phyloP scores from a whole-genome alignment of 1,140 invertebrate species.

The Helicoverpa zea region DNA sequence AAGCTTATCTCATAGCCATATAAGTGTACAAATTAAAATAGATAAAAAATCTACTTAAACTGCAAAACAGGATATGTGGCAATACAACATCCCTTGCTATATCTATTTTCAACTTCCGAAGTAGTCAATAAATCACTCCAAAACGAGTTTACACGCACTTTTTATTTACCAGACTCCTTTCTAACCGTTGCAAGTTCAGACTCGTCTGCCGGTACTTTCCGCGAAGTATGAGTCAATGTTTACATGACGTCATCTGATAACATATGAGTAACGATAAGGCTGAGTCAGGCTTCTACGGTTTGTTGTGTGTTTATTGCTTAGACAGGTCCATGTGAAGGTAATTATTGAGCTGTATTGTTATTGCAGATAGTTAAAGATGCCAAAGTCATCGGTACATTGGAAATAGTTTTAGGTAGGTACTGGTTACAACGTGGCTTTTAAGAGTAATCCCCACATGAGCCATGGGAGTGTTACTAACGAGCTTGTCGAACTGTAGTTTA shows the following conservation, averaged over 20 bases:
- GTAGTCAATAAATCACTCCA: background rate
- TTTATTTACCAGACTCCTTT: slow-evolving; percentile 1
- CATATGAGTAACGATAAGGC: slow-evolving; percentile 36
- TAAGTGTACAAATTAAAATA: too few species aligned
- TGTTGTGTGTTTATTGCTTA: background rate
- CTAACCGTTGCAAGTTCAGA: background rate
- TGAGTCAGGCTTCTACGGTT: slow-evolving; percentile 17
- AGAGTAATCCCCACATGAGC: too few species aligned
- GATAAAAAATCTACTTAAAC: too few species aligned
- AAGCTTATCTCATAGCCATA: too few species aligned
- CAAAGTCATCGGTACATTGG: background rate
- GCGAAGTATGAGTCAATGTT: slow-evolving; percentile 43
- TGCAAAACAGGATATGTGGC: too few species aligned
- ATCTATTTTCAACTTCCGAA: background rate
- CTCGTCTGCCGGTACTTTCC: slow-evolving; percentile 34
- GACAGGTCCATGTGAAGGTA: background rate
- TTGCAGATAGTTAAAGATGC: background rate
- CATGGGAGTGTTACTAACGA: too few species aligned
- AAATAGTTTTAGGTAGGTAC: too few species aligned
- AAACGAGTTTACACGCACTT: background rate
- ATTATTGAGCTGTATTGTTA: background rate
- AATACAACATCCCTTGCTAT: too few species aligned
- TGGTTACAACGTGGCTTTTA: too few species aligned
- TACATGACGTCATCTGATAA: slow-evolving; percentile 48
- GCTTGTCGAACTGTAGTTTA: too few species aligned